Evolutionary conservation across 2,797 vertebrate species (phyloP), one percentile per base, ranked within the genome.

Genomic region (Selene dorsalis): DNA sequence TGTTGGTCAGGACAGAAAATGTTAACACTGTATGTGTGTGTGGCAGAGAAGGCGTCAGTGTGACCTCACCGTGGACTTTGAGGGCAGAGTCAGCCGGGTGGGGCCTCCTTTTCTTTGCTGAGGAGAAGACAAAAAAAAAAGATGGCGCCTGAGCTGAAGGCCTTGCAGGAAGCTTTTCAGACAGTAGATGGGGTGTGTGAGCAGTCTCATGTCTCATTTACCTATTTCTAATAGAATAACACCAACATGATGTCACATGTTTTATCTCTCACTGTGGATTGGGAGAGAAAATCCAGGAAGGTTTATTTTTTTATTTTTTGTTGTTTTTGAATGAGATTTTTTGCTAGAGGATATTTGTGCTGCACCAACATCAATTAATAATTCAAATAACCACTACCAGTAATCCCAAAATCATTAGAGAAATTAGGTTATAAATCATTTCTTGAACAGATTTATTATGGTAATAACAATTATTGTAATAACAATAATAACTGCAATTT

Each of bases 71-170:
- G 97, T 99, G 90, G 98, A 99, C 93, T 99, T 99, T 82, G 98
- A 99, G 80, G 98, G 98, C 93, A 99, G 96, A 79, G 98, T 99
- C 84, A 99, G 95, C 65, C 98, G 94, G 62, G 98, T 99, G 80
- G 98, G 98, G 62, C 98, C 98, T 79, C 98, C 98, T 97, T 99
- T 99, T 86, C 98, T 97, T 97, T 99, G 98, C 98, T 99, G 93
- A 26, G 90, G 92, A 57, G 86, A 82, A 93, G 43, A 84, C 1
- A 65, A 43, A 75, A 17, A 59, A 63, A 71, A 66, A 60, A 88
- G 65, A 87, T 70, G 67, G 75, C 59, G 24, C 59, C 58, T 72
- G 60, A 87, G 69, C 24, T 72, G 8, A 59, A 16, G 35, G 68
- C 55, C 68, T 30, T 79, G 82, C 78, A 90, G 69, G 57, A 79